Evolutionary conservation across 2,113 vertebrate species (phyloP).

Genomic region (Prolemur simus): DNA sequence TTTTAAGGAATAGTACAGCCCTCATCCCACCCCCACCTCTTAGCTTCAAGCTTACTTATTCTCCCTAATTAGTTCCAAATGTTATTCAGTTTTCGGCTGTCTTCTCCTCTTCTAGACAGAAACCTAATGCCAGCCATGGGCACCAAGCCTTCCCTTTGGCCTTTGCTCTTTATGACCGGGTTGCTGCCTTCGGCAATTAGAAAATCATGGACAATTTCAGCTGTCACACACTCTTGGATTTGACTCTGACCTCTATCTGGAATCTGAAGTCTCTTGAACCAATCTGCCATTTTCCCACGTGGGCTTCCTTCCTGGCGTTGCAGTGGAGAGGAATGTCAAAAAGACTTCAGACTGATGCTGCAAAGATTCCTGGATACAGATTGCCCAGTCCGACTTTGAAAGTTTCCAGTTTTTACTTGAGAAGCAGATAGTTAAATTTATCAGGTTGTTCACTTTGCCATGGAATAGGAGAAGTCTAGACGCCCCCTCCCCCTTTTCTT

Average conservation of each 20-base stretch:
- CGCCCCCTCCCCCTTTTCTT: neutral
- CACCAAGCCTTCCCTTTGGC: slow-evolving; percentile 66
- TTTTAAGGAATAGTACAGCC: slow-evolving; percentile 54
- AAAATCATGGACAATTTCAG: slow-evolving; percentile 79
- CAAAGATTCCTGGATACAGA: neutral
- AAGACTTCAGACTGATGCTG: neutral
- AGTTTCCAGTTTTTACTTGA: slow-evolving; percentile 16
- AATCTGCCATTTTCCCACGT: slow-evolving; percentile 52
- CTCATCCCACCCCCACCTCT: slow-evolving; percentile 1
- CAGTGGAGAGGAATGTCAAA: neutral
- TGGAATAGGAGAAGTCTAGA: slow-evolving; percentile 50
- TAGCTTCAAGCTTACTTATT: slow-evolving; percentile 60
- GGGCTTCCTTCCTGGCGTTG: slow-evolving; percentile 37
- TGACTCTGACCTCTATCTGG: slow-evolving; percentile 75
- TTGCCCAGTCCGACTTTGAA: slow-evolving; percentile 9
- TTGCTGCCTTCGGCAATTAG: slow-evolving; percentile 75
- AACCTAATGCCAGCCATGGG: slow-evolving; percentile 72
- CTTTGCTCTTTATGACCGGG: slow-evolving; percentile 73
- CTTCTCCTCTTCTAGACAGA: slow-evolving; percentile 68
- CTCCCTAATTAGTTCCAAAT: slow-evolving; percentile 80
- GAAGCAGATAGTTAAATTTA: slow-evolving; percentile 20
- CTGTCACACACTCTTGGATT: slow-evolving; percentile 76
- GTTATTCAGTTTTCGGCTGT: slow-evolving; percentile 61
- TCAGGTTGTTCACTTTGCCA: neutral
- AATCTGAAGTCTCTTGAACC: slow-evolving; percentile 62